Percentiles rank a stretch among this genome's conserved stretches.
phyloP scores from a whole-genome alignment of 1,140 invertebrate genomes.

The Gryon sp. region DNA sequence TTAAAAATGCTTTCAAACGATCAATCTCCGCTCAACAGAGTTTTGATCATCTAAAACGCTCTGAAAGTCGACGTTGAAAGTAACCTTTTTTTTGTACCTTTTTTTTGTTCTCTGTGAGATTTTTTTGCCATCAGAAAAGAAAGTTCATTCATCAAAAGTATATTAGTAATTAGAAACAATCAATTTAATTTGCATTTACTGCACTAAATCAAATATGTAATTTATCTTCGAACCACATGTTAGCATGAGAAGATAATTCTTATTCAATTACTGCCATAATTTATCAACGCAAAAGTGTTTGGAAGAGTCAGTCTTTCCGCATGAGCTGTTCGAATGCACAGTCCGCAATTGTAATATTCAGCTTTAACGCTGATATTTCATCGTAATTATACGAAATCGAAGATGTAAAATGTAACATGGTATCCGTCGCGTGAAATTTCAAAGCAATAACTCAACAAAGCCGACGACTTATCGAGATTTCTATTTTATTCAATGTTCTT shows the following conservation, averaged over 20 bases:
- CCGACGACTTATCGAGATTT: conserved; percentile 4
- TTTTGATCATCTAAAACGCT: too few relatives aligned
- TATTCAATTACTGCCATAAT: conserved; percentile 43
- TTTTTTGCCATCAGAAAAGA: conserved; percentile 9
- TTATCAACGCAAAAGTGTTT: conserved; percentile 27
- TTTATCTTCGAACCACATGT: conserved; percentile 47
- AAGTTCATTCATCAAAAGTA: conserved; percentile 9
- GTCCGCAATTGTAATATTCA: conserved; percentile 10
- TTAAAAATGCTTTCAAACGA: too few relatives aligned
- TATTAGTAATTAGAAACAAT: conserved; percentile 36
- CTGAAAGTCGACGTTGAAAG: too few relatives aligned
- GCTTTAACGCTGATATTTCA: conserved; percentile 31
- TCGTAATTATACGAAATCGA: conserved; percentile 40
- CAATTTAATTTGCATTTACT: conserved; percentile 27
- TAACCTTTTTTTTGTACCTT: too few relatives aligned
- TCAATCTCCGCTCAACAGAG: too few relatives aligned
- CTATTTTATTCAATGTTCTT: too few relatives aligned
- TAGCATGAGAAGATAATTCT: conserved; percentile 49
- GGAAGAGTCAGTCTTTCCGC: conserved; percentile 23
- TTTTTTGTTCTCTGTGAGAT: not conserved
- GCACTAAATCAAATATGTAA: conserved; percentile 31
- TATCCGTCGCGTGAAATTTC: conserved; percentile 25
- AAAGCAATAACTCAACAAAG: conserved; percentile 25
- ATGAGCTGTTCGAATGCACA: not conserved
- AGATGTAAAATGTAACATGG: conserved; percentile 16